Evolutionary conservation across 2,113 vertebrate genomes (phyloP).

Genomic region (Misgurnus anguillicaudatus): DNA sequence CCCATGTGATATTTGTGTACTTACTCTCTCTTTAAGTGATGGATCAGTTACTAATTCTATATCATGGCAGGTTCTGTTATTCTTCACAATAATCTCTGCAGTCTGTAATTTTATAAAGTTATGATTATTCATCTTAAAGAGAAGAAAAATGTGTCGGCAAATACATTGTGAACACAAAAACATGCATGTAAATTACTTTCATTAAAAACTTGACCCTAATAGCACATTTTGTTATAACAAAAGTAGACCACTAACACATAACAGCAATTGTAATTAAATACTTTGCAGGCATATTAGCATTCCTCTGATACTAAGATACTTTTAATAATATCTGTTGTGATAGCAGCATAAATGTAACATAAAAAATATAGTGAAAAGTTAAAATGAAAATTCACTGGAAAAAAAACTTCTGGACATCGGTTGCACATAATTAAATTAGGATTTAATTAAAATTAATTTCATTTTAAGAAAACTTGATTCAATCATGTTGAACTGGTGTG

Average conservation of each 20-base stretch:
- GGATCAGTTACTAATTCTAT: slow-evolving; percentile 76
- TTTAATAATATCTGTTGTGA: not conserved
- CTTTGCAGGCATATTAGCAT: not conserved
- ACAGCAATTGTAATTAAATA: too few relatives aligned
- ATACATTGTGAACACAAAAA: not conserved
- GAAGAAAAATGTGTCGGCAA: not conserved
- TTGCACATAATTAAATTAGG: too few relatives aligned
- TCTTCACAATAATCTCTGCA: slow-evolving; percentile 79
- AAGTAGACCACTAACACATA: too few relatives aligned
- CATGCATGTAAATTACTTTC: not conserved
- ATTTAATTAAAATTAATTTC: too few relatives aligned
- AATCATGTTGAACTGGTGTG: too few relatives aligned
- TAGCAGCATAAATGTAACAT: not conserved
- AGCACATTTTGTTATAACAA: not conserved
- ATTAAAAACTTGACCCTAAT: not conserved
- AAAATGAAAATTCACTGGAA: too few relatives aligned
- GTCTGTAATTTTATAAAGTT: slow-evolving; percentile 76
- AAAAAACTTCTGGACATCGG: too few relatives aligned
- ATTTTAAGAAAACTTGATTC: too few relatives aligned
- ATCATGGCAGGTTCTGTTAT: slow-evolving; percentile 77
- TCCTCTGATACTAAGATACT: not conserved
- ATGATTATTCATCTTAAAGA: not conserved
- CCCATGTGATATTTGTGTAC: slow-evolving; percentile 45
- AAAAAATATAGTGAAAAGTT: too few relatives aligned
- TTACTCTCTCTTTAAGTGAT: slow-evolving; percentile 88